Conservation (phyloP, 2,113 vertebrate species). For the Echinops telfairi region DNA sequence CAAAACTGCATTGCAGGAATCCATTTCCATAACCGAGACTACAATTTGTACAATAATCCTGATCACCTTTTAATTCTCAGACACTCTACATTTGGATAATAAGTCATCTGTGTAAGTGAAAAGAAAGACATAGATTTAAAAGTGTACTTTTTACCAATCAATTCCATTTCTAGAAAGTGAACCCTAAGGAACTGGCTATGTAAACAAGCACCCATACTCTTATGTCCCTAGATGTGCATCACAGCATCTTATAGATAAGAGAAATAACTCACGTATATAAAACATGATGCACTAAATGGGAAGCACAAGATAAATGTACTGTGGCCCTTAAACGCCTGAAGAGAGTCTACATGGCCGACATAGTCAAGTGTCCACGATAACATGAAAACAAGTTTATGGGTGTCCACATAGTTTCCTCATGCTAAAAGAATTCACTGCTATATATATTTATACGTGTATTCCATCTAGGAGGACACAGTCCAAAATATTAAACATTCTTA, state of each 20-base stretch:
- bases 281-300: neutral
- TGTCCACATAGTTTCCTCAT: too few species aligned
- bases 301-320: neutral
- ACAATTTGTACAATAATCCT: neutral
- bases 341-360: too few species aligned
- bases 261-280: neutral
- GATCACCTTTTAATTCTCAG: neutral
- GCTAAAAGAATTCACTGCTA: neutral
- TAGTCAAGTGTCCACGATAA: too few species aligned
- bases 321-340: neutral
- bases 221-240: slow-evolving; percentile 34
- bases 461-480: neutral
- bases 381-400: too few species aligned
- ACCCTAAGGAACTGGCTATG: slow-evolving; percentile 22
- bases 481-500: neutral
- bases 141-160: neutral
- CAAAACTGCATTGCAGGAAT: neutral
- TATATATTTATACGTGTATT: neutral
- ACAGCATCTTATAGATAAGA: slow-evolving; percentile 9
- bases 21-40: neutral
- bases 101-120: neutral
- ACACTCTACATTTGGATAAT: slow-evolving; percentile 38
- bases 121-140: slow-evolving; percentile 24
- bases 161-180: slow-evolving; percentile 45
- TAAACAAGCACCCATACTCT: slow-evolving; percentile 20